Conservation (phyloP, 2,888 invertebrate species). For the Ichneumoninae sp. region DNA sequence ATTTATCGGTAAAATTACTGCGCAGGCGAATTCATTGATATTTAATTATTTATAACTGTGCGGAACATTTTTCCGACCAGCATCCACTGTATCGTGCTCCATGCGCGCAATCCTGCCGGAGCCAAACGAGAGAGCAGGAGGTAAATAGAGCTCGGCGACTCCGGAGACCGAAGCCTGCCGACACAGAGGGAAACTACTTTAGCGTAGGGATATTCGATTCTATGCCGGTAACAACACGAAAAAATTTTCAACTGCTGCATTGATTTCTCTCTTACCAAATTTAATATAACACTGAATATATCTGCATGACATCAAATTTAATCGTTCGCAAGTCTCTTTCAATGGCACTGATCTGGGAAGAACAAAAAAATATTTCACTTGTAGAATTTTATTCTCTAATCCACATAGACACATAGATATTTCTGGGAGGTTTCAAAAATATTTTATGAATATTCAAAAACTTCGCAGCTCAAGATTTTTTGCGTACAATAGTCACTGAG, state of each 20-base stretch:
- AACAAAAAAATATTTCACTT: too few species aligned
- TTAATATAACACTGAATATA: too few species aligned
- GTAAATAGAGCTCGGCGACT: neutral
- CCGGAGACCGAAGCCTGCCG: neutral
- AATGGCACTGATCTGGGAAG: too few species aligned
- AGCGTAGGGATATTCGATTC: slow-evolving; percentile 8
- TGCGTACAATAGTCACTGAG: too few species aligned
- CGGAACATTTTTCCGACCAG: neutral
- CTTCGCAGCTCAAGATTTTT: too few species aligned
- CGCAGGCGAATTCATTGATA: slow-evolving; percentile 31
- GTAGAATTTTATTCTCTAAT: too few species aligned
- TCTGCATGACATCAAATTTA: too few species aligned
- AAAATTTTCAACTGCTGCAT: neutral
- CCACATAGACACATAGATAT: too few species aligned
- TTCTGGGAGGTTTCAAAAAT: too few species aligned
- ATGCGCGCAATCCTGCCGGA: neutral
- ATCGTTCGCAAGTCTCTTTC: too few species aligned
- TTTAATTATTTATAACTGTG: neutral
- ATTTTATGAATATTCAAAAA: too few species aligned
- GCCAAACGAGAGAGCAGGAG: neutral
- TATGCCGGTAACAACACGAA: neutral
- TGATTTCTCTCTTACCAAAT: too few species aligned
- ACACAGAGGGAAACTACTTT: neutral
- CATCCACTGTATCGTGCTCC: slow-evolving; percentile 13
- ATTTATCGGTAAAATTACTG: neutral